Conservation (phyloP, 2,113 vertebrate species). For the Seriola dumerili region DNA sequence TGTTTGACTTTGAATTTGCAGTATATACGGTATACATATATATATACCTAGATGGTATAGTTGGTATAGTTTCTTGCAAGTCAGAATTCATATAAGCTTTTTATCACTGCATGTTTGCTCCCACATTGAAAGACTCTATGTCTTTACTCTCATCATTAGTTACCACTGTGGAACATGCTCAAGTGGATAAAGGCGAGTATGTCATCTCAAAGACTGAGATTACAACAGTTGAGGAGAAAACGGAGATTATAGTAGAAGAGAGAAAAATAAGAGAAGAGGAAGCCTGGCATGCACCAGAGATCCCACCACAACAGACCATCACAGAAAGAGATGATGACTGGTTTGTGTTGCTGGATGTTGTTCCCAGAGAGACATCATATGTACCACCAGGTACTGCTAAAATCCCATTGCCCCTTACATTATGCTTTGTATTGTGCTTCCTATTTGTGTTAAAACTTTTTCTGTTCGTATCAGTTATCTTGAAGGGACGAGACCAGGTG, state of each 20-base stretch:
- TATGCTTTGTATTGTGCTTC: not conserved
- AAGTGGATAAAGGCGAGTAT: slow-evolving; percentile 29
- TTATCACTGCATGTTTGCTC: not conserved
- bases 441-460: not conserved
- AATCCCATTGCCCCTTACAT: not conserved
- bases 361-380: slow-evolving; percentile 50
- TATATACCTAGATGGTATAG: too few species aligned
- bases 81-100: not conserved
- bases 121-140: slow-evolving; percentile 8
- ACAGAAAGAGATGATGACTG: slow-evolving; percentile 70
- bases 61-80: not conserved
- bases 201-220: slow-evolving; percentile 20
- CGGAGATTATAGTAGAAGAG: slow-evolving; percentile 32
- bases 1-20: not conserved
- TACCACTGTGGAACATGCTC: slow-evolving; percentile 4
- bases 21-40: not conserved
- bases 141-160: slow-evolving; percentile 44
- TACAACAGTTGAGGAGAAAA: slow-evolving; percentile 21
- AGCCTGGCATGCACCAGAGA: not conserved
- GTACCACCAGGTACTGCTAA: slow-evolving; percentile 62
- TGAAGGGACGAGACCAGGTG: not conserved
- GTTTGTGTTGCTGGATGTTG: slow-evolving; percentile 65
- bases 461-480: slow-evolving; percentile 36
- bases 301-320: not conserved
- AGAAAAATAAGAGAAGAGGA: slow-evolving; percentile 22